These are phyloP conservation scores for Bactericera cockerelli DNA, from an alignment of 1,140 invertebrate genomes.

Conservation along the genomic window DNA sequence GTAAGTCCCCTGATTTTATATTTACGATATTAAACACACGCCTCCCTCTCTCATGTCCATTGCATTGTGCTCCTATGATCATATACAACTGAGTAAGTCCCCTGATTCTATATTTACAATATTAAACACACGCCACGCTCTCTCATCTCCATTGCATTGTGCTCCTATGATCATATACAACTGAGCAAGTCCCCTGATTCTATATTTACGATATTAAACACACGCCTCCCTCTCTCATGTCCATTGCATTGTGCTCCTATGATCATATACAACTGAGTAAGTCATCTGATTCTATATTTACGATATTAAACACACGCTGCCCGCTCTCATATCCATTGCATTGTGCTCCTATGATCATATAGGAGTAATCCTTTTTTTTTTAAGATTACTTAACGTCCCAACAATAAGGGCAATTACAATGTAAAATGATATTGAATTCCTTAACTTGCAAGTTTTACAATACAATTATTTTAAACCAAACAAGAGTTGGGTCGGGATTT, in stretches of 20 bases:
- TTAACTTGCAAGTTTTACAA: too few relatives aligned
- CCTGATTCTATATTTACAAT: too few relatives aligned
- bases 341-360: background rate
- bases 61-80: background rate
- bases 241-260: background rate
- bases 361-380: too few relatives aligned
- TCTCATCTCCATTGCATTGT: slow-evolving; percentile 5
- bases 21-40: background rate
- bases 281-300: too few relatives aligned
- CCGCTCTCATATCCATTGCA: slow-evolving; percentile 1
- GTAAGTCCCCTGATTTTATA: too few relatives aligned
- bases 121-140: background rate
- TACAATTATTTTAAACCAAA: too few relatives aligned
- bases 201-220: background rate
- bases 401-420: too few relatives aligned
- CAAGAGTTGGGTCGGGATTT: too few relatives aligned
- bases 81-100: too few relatives aligned
- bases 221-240: background rate
- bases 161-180: background rate
- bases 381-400: too few relatives aligned
- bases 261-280: background rate
- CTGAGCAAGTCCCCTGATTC: too few relatives aligned
- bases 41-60: slow-evolving; percentile 2
- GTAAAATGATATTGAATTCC: too few relatives aligned
- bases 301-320: background rate